These are phyloP conservation scores for Lampris megalopsis DNA, from an alignment of 2,113 vertebrate genomes.

Conservation along the genomic window DNA sequence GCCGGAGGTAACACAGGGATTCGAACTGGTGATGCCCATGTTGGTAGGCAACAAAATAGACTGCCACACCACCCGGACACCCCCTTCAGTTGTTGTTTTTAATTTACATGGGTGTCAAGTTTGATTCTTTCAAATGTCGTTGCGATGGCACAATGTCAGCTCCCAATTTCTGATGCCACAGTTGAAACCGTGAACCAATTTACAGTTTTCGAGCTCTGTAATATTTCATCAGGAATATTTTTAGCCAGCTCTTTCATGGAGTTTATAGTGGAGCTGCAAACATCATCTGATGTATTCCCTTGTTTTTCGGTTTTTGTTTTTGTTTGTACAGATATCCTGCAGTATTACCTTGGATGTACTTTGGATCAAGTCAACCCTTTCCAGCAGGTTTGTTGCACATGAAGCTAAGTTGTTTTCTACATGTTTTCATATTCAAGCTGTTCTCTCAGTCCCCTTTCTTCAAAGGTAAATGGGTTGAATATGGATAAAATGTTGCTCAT, in stretches of 20 bases:
- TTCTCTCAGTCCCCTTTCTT: background rate
- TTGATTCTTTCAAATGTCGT: background rate
- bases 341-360: constrained; percentile 91
- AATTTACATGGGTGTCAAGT: background rate
- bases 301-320: constrained; percentile 2
- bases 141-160: background rate
- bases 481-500: background rate
- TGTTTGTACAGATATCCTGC: constrained; percentile 85
- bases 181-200: background rate
- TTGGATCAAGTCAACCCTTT: constrained; percentile 91
- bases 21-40: too few species aligned
- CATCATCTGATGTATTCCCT: background rate
- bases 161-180: too few species aligned
- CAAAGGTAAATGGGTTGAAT: background rate
- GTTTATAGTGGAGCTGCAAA: background rate
- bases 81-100: too few species aligned
- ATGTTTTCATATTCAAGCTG: background rate
- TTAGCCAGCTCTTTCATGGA: background rate
- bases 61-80: too few species aligned
- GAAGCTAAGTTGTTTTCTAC: background rate
- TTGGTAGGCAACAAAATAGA: too few species aligned
- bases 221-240: background rate
- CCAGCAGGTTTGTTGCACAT: constrained; percentile 89
- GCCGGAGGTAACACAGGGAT: too few species aligned
- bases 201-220: too few species aligned